Base-by-base conservation (phyloP, 2,888 invertebrate genomes). In the Hemithea aestivaria region DNA sequence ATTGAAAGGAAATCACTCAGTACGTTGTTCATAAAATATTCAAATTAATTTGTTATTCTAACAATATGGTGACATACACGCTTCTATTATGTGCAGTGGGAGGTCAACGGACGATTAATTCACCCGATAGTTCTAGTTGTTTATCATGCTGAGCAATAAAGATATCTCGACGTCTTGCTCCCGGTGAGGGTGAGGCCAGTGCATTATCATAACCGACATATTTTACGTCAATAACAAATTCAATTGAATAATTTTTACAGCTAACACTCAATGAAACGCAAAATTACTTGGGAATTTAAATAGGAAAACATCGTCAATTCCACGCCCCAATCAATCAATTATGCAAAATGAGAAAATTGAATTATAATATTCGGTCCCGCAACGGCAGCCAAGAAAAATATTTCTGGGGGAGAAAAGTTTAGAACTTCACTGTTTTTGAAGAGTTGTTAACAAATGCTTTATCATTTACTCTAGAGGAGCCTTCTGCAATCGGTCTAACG, bases 91-190 rank as follows among this genome's bases (percentile, higher is more conserved):
- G 35, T 42, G 39, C 45, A 44, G 11, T n/a, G 33, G 20, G 51
- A 60, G 71, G 73, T 77, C 71, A 69, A 62, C 44, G 73, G 56
- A 70, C 82, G 74, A 75, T 78, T 80, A 74, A 82, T 78, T 67
- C 65, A 50, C 58, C 54, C 56, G 68, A 74, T 66, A 73, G 64
- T 67, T 71, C 70, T 66, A 70, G 66, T 68, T 69, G 62, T 73
- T 77, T 81, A 77, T 77, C 72, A 69, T 57, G 66, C 60, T 60
- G 51, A 57, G 67, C 49, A 76, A 78, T 80, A 80, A 81, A 76
- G 75, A 75, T 75, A 77, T 74, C 68, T 62, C 58, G 32, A 35
- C 64, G 69, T 62, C 53, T 56, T 50, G 55, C 51, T 52, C 51
- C 55, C 56, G 55, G 47, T 48, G 40, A 38, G 52, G 55, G 47